Conservation (phyloP, 2,797 vertebrate species). For the Bradypodion pumilum region DNA sequence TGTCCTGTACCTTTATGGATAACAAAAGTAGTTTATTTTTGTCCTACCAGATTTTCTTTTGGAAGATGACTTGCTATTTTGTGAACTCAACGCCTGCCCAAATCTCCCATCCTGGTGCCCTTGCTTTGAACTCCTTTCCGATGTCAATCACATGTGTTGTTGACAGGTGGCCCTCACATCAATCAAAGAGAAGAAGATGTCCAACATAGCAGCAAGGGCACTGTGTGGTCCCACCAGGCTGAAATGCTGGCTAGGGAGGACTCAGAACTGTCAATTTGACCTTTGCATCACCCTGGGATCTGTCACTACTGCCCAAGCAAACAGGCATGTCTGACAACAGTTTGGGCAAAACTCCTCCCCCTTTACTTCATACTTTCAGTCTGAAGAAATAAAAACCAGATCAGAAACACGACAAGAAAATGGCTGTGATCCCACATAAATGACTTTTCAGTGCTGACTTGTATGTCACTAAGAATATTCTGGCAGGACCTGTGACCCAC, state of each 20-base stretch:
- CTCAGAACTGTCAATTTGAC: conserved; percentile 1
- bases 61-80: conserved; percentile 9
- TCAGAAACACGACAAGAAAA: not conserved
- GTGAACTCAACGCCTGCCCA: conserved; percentile 5
- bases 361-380: no score
- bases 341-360: not conserved
- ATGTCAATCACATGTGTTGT: conserved; percentile 37
- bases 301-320: not conserved
- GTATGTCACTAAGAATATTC: not conserved
- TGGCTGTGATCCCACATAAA: not conserved
- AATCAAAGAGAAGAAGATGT: conserved; percentile 57
- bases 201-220: conserved; percentile 10
- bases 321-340: not conserved
- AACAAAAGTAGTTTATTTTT: not conserved
- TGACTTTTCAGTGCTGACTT: not conserved
- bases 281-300: not conserved
- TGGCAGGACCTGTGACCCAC: not conserved
- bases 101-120: conserved; percentile 24
- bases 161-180: conserved; percentile 30
- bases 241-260: not conserved
- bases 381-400: not conserved
- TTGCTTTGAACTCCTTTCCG: conserved; percentile 50
- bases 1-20: no score
- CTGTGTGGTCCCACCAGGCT: not conserved
- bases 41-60: not conserved